Conservation (phyloP, 2,888 invertebrate genomes). For the Parascotia fuliginaria region DNA sequence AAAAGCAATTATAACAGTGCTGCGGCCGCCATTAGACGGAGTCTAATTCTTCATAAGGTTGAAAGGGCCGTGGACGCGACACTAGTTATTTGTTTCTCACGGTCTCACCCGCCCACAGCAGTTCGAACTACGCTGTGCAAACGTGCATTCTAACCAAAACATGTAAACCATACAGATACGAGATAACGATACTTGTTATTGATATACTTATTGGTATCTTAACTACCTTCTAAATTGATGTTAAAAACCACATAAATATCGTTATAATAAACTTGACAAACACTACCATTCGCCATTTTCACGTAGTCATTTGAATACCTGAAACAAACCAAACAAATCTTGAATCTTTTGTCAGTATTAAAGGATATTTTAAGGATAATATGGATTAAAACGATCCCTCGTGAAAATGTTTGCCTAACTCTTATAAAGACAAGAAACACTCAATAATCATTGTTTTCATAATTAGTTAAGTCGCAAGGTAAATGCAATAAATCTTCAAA, state of each 20-base stretch:
- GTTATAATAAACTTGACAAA: conserved; percentile 21
- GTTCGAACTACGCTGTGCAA: conserved; percentile 50
- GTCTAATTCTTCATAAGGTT: conserved; percentile 53
- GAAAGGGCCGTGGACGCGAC: conserved; percentile 66
- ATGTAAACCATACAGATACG: conserved; percentile 40
- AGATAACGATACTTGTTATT: conserved; percentile 44
- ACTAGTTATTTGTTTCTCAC: conserved; percentile 79
- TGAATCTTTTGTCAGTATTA: conserved; percentile 32
- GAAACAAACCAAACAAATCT: too few relatives aligned
- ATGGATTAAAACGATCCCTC: conserved; percentile 25
- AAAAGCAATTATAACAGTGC: conserved; percentile 63
- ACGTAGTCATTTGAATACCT: conserved; percentile 7
- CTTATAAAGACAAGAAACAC: conserved; percentile 29
- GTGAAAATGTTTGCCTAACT: conserved; percentile 35
- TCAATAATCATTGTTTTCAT: conserved; percentile 42
- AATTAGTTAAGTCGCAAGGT: conserved; percentile 15
- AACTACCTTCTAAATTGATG: conserved; percentile 31
- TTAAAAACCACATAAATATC: conserved; percentile 27
- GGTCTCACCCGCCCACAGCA: conserved; percentile 79
- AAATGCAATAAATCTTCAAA: conserved; percentile 25
- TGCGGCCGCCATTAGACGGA: conserved; percentile 46
- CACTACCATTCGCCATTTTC: conserved; percentile 7
- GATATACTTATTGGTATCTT: conserved; percentile 42
- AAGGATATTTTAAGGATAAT: conserved; percentile 25
- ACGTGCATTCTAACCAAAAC: conserved; percentile 45